Percentiles rank a stretch among this genome's conserved stretches.
These are phyloP conservation scores for Eupithecia centaureata DNA, from an alignment of 2,888 invertebrate species.

Conservation along the genomic window DNA sequence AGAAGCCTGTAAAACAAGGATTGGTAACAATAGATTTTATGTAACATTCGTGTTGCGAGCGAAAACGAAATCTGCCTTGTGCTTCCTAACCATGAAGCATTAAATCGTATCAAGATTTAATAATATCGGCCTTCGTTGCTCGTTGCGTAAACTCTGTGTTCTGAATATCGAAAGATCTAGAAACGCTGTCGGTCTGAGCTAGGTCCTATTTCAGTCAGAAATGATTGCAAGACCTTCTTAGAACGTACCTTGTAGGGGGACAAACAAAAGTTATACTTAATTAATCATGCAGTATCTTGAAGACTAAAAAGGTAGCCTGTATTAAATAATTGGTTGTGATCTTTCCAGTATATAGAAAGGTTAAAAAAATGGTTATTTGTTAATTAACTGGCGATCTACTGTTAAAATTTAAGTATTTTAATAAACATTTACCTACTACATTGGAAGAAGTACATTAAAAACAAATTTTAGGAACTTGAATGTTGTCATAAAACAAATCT, in stretches of 20 bases:
- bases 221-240: neutral
- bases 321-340: no score
- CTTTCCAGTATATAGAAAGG: no score
- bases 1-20: conserved; percentile 37
- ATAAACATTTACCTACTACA: no score
- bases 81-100: conserved; percentile 62
- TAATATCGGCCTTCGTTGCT: conserved; percentile 50
- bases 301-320: neutral
- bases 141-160: conserved; percentile 51
- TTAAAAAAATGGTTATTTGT: no score
- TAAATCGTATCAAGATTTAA: conserved; percentile 60
- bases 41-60: conserved; percentile 63
- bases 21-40: conserved; percentile 67
- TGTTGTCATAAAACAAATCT: no score
- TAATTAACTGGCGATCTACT: neutral
- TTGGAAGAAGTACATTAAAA: no score
- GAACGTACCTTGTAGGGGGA: neutral
- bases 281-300: neutral
- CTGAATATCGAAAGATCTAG: conserved; percentile 24
- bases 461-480: no score
- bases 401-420: neutral
- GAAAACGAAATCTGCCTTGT: conserved; percentile 61
- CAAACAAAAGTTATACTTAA: neutral
- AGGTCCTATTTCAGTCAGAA: neutral
- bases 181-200: conserved; percentile 14